These are phyloP conservation scores for Rhea pennata DNA, from an alignment of 2,113 vertebrate species.

Conservation along the genomic window DNA sequence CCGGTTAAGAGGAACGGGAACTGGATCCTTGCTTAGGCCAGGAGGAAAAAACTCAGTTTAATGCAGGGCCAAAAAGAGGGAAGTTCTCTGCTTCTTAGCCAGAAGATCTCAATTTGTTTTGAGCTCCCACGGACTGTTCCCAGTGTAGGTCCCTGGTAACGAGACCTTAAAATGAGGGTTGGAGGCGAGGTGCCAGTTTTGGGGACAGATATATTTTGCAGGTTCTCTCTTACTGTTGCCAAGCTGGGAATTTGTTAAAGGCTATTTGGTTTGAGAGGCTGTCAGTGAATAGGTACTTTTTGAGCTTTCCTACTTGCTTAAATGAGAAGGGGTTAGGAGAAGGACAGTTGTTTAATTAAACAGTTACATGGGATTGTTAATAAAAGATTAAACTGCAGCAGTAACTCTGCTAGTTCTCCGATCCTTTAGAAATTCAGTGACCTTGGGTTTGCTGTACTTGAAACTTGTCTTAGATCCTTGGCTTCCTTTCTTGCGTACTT, in stretches of 20 bases:
- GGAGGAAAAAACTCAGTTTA: not conserved
- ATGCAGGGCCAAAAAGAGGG: not conserved
- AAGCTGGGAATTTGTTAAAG: slow-evolving; percentile 20
- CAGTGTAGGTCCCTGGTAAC: not conserved
- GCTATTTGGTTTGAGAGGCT: not conserved
- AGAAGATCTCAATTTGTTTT: not conserved
- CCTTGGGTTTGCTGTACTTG: slow-evolving; percentile 54
- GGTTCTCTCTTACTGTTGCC: slow-evolving; percentile 27
- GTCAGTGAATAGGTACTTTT: not conserved
- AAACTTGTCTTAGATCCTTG: slow-evolving; percentile 33
- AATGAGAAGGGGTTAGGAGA: slow-evolving; percentile 1
- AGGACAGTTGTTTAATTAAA: slow-evolving; percentile 65
- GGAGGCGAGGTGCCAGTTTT: slow-evolving; percentile 15
- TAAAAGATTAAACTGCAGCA: slow-evolving; percentile 50
- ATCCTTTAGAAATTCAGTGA: slow-evolving; percentile 71
- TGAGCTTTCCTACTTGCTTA: slow-evolving; percentile 30
- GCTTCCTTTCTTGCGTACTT: slow-evolving; percentile 14
- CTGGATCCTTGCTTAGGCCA: not conserved
- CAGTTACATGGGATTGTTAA: slow-evolving; percentile 44
- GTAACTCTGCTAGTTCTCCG: slow-evolving; percentile 57
- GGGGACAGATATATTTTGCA: not conserved
- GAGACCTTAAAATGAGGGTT: not conserved
- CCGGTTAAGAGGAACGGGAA: not conserved
- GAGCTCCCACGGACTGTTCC: not conserved
- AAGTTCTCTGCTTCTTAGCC: not conserved